Conservation (phyloP, 2,113 vertebrate species). For the Pygoscelis antarcticus region DNA sequence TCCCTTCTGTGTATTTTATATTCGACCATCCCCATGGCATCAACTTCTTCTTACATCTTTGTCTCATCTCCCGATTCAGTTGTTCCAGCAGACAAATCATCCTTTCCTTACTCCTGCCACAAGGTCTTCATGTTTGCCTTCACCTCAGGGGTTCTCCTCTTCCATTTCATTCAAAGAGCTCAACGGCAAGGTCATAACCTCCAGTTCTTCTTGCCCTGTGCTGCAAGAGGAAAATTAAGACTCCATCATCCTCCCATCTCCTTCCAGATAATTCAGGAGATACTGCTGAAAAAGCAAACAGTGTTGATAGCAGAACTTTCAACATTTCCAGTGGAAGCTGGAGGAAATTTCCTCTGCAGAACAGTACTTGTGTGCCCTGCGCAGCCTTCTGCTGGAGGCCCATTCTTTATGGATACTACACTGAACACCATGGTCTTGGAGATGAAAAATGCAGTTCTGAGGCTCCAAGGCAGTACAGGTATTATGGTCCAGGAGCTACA, state of each 20-base stretch:
- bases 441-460: constrained; percentile 9
- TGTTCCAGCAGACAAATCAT: background rate
- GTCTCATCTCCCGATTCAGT: background rate
- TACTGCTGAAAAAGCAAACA: background rate
- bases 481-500: constrained; percentile 4
- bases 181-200: background rate
- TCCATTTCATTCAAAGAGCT: background rate
- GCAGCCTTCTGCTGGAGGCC: background rate
- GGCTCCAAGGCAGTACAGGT: constrained; percentile 24
- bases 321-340: background rate
- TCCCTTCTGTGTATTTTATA: constrained; percentile 48
- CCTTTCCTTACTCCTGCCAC: background rate
- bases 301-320: background rate
- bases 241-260: background rate
- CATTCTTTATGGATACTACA: background rate
- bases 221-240: background rate
- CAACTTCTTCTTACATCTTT: constrained; percentile 36
- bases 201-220: background rate
- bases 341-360: background rate
- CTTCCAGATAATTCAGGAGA: background rate
- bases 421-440: background rate
- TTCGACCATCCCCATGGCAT: constrained; percentile 19
- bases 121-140: background rate
- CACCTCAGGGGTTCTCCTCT: background rate
- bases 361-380: background rate